A percentile compares a stretch with the other conserved stretches of the same genome.
Evolutionary conservation across 1,140 invertebrate genomes (phyloP).

Genomic region (Drosophila eugracilis): DNA sequence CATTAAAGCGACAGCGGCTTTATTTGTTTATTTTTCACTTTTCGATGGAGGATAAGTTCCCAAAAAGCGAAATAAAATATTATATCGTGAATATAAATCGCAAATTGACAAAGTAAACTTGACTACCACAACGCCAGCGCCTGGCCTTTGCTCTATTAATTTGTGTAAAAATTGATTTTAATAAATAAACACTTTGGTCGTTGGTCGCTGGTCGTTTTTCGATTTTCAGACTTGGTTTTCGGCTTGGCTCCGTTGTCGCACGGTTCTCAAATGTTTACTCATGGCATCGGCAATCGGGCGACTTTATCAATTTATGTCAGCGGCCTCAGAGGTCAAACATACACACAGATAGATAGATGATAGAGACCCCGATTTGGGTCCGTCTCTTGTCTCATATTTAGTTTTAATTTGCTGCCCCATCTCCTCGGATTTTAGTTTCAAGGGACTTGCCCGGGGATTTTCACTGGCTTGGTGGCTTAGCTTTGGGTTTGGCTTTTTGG

Average conservation of each 20-base stretch:
- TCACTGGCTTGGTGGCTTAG: not conserved
- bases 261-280: slow-evolving; percentile 37
- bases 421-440: not conserved
- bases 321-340: slow-evolving; percentile 46
- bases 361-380: slow-evolving; percentile 19
- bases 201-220: too few relatives aligned
- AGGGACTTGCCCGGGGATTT: slow-evolving; percentile 34
- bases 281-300: slow-evolving; percentile 43
- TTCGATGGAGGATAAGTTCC: slow-evolving; percentile 32
- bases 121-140: not conserved
- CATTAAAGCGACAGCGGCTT: slow-evolving; percentile 27
- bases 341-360: slow-evolving; percentile 23
- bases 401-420: slow-evolving; percentile 54
- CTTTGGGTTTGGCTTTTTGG: slow-evolving; percentile 12
- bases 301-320: slow-evolving; percentile 78
- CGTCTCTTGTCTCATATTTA: slow-evolving; percentile 33
- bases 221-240: slow-evolving; percentile 11
- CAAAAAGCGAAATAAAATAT: slow-evolving; percentile 17
- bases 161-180: slow-evolving; percentile 57
- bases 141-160: slow-evolving; percentile 52
- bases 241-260: not conserved
- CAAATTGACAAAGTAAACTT: slow-evolving; percentile 44
- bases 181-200: slow-evolving; percentile 65
- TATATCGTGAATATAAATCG: slow-evolving; percentile 39
- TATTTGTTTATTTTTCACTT: slow-evolving; percentile 18